Conservation (phyloP, 2,888 invertebrate genomes). For the Amiota minor region DNA sequence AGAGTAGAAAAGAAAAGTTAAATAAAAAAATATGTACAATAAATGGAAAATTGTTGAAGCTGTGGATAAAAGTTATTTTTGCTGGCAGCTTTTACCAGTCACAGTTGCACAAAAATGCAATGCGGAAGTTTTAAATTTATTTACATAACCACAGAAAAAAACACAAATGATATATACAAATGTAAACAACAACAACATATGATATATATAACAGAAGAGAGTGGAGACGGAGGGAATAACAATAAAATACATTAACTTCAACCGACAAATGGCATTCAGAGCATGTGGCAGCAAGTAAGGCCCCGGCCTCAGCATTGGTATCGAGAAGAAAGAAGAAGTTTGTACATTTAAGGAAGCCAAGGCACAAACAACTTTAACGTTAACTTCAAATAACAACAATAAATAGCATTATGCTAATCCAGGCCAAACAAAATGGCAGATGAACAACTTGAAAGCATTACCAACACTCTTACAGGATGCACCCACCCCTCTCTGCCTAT, state of each 20-base stretch:
- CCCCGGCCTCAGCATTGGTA: neutral
- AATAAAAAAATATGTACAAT: constrained; percentile 2
- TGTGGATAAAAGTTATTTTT: constrained; percentile 11
- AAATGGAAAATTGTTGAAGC: constrained; percentile 13
- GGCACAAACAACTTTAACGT: constrained; percentile 30
- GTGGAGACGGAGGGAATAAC: constrained; percentile 38
- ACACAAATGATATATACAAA: constrained; percentile 55
- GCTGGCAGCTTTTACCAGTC: constrained; percentile 17
- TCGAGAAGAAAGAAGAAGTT: neutral
- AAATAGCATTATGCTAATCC: constrained; percentile 67
- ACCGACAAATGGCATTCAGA: constrained; percentile 1
- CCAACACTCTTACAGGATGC: neutral
- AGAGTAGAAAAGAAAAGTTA: constrained; percentile 8
- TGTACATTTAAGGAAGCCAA: neutral
- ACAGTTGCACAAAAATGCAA: constrained; percentile 32
- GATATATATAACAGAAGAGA: constrained; percentile 16
- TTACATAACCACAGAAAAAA: constrained; percentile 58
- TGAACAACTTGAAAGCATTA: constrained; percentile 30
- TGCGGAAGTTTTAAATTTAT: constrained; percentile 56
- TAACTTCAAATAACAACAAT: constrained; percentile 60
- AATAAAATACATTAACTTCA: constrained; percentile 26
- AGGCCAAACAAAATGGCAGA: constrained; percentile 66
- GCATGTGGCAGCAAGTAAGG: neutral
- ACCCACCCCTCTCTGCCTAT: neutral
- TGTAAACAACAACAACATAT: constrained; percentile 36